These are phyloP conservation scores for Linnaemya tessellans DNA, from an alignment of 2,888 invertebrate genomes.

Conservation along the genomic window DNA sequence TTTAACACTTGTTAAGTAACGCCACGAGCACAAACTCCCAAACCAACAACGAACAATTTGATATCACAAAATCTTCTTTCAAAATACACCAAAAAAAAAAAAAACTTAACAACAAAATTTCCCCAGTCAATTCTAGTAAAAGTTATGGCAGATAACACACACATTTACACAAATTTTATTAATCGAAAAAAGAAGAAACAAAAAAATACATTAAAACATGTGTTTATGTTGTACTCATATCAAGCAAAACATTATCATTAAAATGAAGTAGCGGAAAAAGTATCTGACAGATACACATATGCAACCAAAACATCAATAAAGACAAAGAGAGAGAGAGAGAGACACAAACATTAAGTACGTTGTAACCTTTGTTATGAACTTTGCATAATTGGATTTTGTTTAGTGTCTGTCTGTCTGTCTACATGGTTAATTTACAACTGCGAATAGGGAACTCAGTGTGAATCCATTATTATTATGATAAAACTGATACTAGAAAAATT, in stretches of 20 bases:
- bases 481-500: not conserved
- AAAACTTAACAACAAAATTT: not conserved
- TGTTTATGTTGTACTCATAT: conserved; percentile 34
- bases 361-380: conserved; percentile 70
- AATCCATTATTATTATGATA: conserved; percentile 1
- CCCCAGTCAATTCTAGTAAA: conserved; percentile 35
- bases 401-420: conserved; percentile 51
- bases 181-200: not conserved
- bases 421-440: conserved; percentile 38
- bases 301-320: conserved; percentile 22
- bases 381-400: conserved; percentile 71
- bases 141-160: conserved; percentile 1
- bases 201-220: conserved; percentile 15
- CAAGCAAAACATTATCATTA: conserved; percentile 47
- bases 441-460: conserved; percentile 1
- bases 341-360: conserved; percentile 30
- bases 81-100: not conserved
- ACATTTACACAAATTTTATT: conserved; percentile 32
- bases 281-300: conserved; percentile 34
- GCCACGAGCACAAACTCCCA: not conserved
- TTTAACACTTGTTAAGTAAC: conserved; percentile 31
- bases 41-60: conserved; percentile 3
- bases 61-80: not conserved
- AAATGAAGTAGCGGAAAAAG: conserved; percentile 64
- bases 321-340: conserved; percentile 14